Evolutionary conservation across 2,113 vertebrate genomes (phyloP).

Genomic region (Corapipo altera): DNA sequence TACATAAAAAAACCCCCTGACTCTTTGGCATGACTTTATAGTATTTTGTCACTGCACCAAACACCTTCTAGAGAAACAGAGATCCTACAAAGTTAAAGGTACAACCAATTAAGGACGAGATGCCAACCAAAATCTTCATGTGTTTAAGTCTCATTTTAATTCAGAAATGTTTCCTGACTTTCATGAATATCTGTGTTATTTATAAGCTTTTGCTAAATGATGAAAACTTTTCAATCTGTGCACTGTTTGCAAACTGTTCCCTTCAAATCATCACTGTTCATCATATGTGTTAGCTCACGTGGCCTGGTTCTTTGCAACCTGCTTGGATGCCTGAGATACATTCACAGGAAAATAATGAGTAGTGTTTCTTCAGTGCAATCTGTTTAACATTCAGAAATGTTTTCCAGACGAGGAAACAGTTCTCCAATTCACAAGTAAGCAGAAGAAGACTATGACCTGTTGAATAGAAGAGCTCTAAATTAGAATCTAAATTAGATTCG

Average conservation of each 20-base stretch:
- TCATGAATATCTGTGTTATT: slow-evolving; percentile 22
- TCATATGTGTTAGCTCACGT: slow-evolving; percentile 20
- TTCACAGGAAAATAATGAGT: slow-evolving; percentile 30
- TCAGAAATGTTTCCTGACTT: neutral
- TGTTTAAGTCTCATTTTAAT: neutral
- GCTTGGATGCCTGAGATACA: neutral
- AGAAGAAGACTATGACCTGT: slow-evolving; percentile 2
- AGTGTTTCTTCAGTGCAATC: neutral
- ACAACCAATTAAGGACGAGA: neutral
- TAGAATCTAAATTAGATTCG: slow-evolving; percentile 7
- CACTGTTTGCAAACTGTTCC: slow-evolving; percentile 43
- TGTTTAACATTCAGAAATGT: slow-evolving; percentile 26
- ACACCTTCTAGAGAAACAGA: neutral
- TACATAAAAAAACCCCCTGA: neutral
- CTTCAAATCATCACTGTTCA: slow-evolving; percentile 46
- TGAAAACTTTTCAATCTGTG: slow-evolving; percentile 48
- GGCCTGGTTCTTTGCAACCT: slow-evolving; percentile 1
- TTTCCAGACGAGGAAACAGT: neutral
- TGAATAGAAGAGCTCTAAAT: slow-evolving; percentile 24
- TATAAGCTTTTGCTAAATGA: slow-evolving; percentile 9
- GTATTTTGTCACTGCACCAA: neutral
- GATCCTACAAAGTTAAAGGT: neutral
- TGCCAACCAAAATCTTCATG: neutral
- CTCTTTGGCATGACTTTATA: neutral
- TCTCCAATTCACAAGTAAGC: neutral